Percentiles rank a stretch among this genome's conserved stretches.
phyloP scores from a whole-genome alignment of 2,797 vertebrate genomes.

The Coracias cyanogaster region DNA sequence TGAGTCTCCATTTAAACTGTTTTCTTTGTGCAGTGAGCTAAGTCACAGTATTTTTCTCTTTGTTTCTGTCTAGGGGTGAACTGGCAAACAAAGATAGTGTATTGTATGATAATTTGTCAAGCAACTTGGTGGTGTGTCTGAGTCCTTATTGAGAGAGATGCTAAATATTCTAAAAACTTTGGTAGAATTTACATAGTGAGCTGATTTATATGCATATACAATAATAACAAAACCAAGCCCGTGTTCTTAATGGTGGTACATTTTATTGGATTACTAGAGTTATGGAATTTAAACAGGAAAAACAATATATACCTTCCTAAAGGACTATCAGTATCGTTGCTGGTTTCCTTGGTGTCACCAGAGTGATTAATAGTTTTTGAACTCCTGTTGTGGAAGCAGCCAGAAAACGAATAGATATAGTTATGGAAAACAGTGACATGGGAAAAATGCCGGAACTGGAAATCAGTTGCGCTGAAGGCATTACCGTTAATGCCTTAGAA shows the following conservation, averaged over 20 bases:
- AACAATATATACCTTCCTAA: background rate
- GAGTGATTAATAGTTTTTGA: background rate
- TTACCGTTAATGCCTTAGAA: background rate
- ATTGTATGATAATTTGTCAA: background rate
- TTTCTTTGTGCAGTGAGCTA: background rate
- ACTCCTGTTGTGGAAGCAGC: background rate
- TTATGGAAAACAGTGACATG: background rate
- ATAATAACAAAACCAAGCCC: background rate
- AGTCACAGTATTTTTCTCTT: background rate
- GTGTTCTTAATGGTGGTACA: background rate
- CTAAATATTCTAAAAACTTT: background rate
- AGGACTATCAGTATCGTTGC: background rate
- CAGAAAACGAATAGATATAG: background rate
- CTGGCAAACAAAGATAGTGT: background rate
- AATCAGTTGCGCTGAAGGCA: conserved; percentile 16
- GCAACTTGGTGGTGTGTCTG: background rate
- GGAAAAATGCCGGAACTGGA: background rate
- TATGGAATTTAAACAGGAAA: background rate
- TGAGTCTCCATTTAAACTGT: background rate
- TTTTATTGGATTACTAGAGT: background rate
- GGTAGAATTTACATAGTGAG: background rate
- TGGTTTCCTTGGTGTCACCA: background rate
- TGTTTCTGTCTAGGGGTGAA: background rate
- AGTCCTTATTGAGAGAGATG: background rate
- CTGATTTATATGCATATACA: background rate